Conservation (phyloP, 2,797 vertebrate genomes). For the Peromyscus aztecus region DNA sequence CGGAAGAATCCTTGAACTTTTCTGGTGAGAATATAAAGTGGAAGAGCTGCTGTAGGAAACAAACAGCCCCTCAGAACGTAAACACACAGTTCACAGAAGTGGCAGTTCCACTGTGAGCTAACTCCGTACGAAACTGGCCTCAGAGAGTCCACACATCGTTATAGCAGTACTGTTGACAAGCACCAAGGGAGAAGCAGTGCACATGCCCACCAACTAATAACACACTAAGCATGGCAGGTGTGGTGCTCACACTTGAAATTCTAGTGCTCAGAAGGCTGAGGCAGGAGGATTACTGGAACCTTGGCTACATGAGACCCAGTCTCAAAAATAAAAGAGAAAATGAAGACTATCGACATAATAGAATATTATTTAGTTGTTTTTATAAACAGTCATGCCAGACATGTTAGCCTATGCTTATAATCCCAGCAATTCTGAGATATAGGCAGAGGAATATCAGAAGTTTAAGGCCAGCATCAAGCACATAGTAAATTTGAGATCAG, state of each 20-base stretch:
- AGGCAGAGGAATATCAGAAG: neutral
- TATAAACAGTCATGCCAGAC: neutral
- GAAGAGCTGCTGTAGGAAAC: neutral
- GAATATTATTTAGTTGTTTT: conserved; percentile 33
- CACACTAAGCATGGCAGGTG: neutral
- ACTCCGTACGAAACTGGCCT: neutral
- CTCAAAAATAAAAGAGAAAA: neutral
- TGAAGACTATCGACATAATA: neutral
- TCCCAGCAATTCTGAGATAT: neutral
- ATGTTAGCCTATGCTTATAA: neutral
- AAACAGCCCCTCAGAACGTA: neutral
- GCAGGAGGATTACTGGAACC: neutral
- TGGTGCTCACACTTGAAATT: neutral
- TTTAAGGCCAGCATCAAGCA: neutral
- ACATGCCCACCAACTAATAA: neutral
- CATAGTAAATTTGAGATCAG: neutral
- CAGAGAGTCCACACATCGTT: neutral
- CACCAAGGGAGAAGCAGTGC: neutral
- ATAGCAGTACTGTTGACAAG: neutral
- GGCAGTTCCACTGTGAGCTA: neutral
- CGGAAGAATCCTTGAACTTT: neutral
- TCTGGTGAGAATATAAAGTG: conserved; percentile 28
- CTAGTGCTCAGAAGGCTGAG: neutral
- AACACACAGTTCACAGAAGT: neutral
- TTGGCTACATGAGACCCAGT: neutral